phyloP scores from a whole-genome alignment of 2,797 vertebrate species.

The Saxicola maurus region DNA sequence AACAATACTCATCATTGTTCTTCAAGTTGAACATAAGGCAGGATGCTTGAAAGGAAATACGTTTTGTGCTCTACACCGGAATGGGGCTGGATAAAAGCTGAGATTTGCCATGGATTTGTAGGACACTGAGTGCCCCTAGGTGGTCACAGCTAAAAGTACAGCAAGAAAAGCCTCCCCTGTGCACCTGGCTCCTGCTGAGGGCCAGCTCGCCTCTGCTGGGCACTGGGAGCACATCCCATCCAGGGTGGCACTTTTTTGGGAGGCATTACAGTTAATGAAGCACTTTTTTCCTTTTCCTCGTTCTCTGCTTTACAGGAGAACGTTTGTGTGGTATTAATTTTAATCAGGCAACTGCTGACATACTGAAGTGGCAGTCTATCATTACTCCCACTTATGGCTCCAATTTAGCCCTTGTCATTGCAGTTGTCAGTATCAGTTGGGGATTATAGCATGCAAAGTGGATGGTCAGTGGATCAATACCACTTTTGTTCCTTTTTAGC shows the following conservation, averaged over 20 bases:
- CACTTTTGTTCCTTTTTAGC: not conserved
- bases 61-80: not conserved
- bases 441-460: not conserved
- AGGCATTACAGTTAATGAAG: not conserved
- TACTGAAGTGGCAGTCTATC: conserved; percentile 13
- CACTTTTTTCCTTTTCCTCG: not conserved
- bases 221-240: not conserved
- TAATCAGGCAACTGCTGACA: conserved; percentile 32
- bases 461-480: not conserved
- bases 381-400: not conserved
- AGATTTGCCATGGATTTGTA: conserved; percentile 27
- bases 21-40: not conserved
- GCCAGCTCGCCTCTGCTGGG: not conserved
- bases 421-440: conserved; percentile 4
- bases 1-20: not conserved
- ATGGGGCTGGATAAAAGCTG: not conserved
- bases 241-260: not conserved
- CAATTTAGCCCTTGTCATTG: conserved; percentile 30
- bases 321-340: conserved; percentile 1
- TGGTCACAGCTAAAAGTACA: conserved; percentile 69
- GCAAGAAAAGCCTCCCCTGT: not conserved
- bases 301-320: not conserved
- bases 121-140: conserved; percentile 76
- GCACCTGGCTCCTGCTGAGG: not conserved
- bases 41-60: not conserved